phyloP scores from a whole-genome alignment of 2,888 invertebrate genomes.

The Xiphydria camelus region DNA sequence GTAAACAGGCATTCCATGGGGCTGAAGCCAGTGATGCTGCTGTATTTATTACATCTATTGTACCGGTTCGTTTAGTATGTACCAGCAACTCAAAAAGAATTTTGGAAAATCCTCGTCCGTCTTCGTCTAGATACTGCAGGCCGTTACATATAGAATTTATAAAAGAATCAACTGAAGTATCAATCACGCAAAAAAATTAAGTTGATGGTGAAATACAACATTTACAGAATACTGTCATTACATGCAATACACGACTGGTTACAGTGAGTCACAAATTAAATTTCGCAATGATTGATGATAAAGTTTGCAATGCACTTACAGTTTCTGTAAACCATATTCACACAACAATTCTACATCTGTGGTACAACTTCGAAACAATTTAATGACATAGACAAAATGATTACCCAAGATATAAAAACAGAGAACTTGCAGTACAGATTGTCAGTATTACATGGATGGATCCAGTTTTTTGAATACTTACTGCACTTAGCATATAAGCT shows the following conservation, averaged over 20 bases:
- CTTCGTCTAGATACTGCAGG: constrained; percentile 14
- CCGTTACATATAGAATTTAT: constrained; percentile 13
- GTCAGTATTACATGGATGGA: constrained; percentile 4
- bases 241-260: no score
- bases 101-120: constrained; percentile 11
- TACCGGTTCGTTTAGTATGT: constrained; percentile 7
- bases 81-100: constrained; percentile 2
- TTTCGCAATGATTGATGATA: constrained; percentile 6
- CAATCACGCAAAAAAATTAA: no score
- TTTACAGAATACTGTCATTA: constrained; percentile 6
- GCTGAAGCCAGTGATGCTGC: constrained; percentile 3
- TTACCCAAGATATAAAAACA: constrained; percentile 1
- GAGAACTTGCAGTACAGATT: constrained; percentile 3
- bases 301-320: background rate
- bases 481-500: constrained; percentile 3
- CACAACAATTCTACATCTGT: no score
- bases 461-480: constrained; percentile 6
- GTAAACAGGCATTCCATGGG: background rate
- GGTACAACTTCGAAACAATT: constrained; percentile 3
- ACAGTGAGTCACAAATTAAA: no score
- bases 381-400: constrained; percentile 5
- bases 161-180: constrained; percentile 16
- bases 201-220: constrained; percentile 9
- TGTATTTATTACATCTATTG: constrained; percentile 9
- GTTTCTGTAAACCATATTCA: constrained; percentile 5